Evolutionary conservation across 2,888 invertebrate species (phyloP), one percentile per base, ranked within the genome.

Genomic region (Xiphydria camelus): DNA sequence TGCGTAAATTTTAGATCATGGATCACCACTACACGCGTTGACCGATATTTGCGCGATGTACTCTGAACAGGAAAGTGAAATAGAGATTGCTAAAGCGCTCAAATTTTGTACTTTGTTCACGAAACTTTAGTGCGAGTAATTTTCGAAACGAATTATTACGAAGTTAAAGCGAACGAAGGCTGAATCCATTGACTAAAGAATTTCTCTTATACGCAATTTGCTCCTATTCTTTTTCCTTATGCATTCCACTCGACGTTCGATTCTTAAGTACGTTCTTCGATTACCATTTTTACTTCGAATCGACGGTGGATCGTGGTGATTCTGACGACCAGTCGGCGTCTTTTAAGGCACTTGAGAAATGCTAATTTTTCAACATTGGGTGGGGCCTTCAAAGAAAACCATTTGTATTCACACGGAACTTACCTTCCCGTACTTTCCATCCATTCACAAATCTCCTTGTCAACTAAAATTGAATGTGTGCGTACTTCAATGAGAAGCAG

Each of bases 341-440:
- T 60, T 53, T 62, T 65, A 68, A 68, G 68, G 68, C 68, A 68
- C 68, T 68, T 66, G 62, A n/a, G n/a, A 68, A 66, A 68, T 66
- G 64, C 66, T 64, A 68, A 66, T 68, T 57, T 53, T 51, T 47
- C 49, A n/a, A n/a, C n/a, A n/a, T n/a, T 56, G 53, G 59, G 55
- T 55, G 54, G 50, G 57, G 53, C 53, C 36, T 49, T 52, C 41
- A 50, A 57, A 59, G 57, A 58, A 56, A 59, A 55, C 54, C 45
- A 46, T 53, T 48, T 51, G 53, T 52, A 49, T 55, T 54, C 53
- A 46, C 41, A 32, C 50, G 41, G 29, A 40, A 44, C 54, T 53
- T n/a, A n/a, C 52, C 37, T 53, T 53, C 46, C 40, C 39, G 35
- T 42, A 41, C 39, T 49, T 53, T 45, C 46, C 41, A 36, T 45